These are phyloP conservation scores for Listronotus bonariensis DNA, from an alignment of 1,140 invertebrate genomes.

Conservation along the genomic window DNA sequence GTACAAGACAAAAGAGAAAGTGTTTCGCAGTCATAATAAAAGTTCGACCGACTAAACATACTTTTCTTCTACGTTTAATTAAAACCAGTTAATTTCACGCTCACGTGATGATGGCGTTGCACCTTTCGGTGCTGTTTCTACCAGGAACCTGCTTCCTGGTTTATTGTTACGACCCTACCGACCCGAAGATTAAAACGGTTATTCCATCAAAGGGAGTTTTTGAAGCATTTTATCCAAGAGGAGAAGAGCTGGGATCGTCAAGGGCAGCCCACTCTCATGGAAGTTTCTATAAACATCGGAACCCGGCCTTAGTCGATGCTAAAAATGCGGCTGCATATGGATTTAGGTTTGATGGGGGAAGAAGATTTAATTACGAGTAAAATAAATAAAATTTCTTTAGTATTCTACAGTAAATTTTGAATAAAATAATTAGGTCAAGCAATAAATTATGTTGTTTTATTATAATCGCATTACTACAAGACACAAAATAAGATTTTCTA, in stretches of 20 bases:
- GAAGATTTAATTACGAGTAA: constrained; percentile 76
- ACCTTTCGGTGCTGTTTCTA: constrained; percentile 9
- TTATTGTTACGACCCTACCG: constrained; percentile 70
- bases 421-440: too few relatives aligned
- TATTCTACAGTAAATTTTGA: too few relatives aligned
- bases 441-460: too few relatives aligned
- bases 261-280: constrained; percentile 80
- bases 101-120: constrained; percentile 1
- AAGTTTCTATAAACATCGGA: constrained; percentile 79
- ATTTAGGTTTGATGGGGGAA: constrained; percentile 79
- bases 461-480: too few relatives aligned
- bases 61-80: background rate
- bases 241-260: constrained; percentile 72
- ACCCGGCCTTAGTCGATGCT: constrained; percentile 79
- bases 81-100: background rate
- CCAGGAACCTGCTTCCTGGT: constrained; percentile 20
- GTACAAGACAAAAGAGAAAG: constrained; percentile 18
- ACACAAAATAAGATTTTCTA: too few relatives aligned
- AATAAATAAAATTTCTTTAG: background rate
- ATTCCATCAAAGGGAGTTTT: constrained; percentile 69
- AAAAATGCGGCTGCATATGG: constrained; percentile 83
- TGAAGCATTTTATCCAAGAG: constrained; percentile 80
- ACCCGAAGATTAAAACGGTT: constrained; percentile 67
- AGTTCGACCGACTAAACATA: background rate
- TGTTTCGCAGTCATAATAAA: background rate